Conservation (phyloP, 2,888 invertebrate species). For the Brassicogethes aeneus region DNA sequence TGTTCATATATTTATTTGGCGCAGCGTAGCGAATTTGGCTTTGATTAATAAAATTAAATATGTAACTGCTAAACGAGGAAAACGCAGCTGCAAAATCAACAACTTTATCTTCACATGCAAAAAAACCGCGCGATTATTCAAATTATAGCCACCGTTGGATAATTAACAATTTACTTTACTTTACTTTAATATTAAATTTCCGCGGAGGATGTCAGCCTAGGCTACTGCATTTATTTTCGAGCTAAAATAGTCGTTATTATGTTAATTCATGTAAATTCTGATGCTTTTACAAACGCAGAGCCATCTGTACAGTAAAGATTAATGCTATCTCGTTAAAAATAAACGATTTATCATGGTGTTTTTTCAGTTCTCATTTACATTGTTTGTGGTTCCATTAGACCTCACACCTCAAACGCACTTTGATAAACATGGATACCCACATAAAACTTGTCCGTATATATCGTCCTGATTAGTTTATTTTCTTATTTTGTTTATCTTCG, state of each 20-base stretch:
- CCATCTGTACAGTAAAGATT: slow-evolving; percentile 15
- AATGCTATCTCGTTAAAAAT: slow-evolving; percentile 15
- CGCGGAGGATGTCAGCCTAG: not conserved
- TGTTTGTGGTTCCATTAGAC: not conserved
- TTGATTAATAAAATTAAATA: too few species aligned
- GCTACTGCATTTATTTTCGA: not conserved
- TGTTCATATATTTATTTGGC: too few species aligned
- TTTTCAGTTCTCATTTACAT: slow-evolving; percentile 1
- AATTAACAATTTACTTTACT: not conserved
- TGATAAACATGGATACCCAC: not conserved
- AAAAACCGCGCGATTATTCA: not conserved
- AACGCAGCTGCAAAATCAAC: too few species aligned
- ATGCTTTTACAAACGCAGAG: slow-evolving; percentile 13
- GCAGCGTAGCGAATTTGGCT: too few species aligned
- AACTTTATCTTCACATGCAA: too few species aligned
- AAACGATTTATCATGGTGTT: slow-evolving; percentile 10
- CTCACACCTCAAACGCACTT: not conserved
- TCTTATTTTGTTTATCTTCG: not conserved
- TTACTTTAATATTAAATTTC: too few species aligned
- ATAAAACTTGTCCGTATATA: not conserved
- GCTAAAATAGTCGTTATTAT: slow-evolving; percentile 12
- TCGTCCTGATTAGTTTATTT: not conserved
- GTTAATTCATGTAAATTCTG: slow-evolving; percentile 14
- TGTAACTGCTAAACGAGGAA: too few species aligned
- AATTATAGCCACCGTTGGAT: not conserved